Percentiles rank a stretch among this genome's conserved stretches.
Evolutionary conservation across 1,140 invertebrate species (phyloP).

Genomic region (Zelostemma sp.): DNA sequence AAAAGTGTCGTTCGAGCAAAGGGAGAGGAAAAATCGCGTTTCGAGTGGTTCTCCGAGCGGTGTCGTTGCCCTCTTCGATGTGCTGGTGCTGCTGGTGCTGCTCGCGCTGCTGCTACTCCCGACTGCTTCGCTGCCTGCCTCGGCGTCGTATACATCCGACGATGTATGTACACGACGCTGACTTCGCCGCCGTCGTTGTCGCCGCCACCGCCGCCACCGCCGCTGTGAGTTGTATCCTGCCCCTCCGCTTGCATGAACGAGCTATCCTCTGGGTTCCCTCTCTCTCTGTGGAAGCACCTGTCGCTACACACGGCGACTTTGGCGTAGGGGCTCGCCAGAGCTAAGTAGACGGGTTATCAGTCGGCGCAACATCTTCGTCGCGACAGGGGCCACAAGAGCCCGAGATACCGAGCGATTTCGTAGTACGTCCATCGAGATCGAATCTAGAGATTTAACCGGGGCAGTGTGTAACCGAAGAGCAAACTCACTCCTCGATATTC

Average conservation of each 20-base stretch:
- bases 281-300: slow-evolving; percentile 63
- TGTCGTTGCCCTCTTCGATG: slow-evolving; percentile 48
- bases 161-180: slow-evolving; percentile 47
- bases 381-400: slow-evolving; percentile 39
- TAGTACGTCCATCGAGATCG: neutral
- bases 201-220: slow-evolving; percentile 31
- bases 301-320: slow-evolving; percentile 58
- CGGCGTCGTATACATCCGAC: slow-evolving; percentile 21
- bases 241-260: slow-evolving; percentile 47
- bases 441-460: neutral
- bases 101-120: slow-evolving; percentile 10
- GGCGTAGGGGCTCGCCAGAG: slow-evolving; percentile 61
- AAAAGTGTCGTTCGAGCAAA: too few species aligned
- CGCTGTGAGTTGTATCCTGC: slow-evolving; percentile 50
- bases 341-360: slow-evolving; percentile 69
- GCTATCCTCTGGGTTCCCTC: slow-evolving; percentile 61
- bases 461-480: neutral
- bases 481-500: too few species aligned
- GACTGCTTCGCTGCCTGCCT: slow-evolving; percentile 24
- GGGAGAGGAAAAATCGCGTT: slow-evolving; percentile 44
- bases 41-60: slow-evolving; percentile 44
- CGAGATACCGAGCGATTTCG: neutral
- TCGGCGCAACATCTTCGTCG: slow-evolving; percentile 68
- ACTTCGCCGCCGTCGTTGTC: slow-evolving; percentile 38
- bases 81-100: slow-evolving; percentile 24